Percentiles rank a stretch among this genome's conserved stretches.
These are phyloP conservation scores for Cavia aperea DNA, from an alignment of 2,113 vertebrate species.

Conservation along the genomic window DNA sequence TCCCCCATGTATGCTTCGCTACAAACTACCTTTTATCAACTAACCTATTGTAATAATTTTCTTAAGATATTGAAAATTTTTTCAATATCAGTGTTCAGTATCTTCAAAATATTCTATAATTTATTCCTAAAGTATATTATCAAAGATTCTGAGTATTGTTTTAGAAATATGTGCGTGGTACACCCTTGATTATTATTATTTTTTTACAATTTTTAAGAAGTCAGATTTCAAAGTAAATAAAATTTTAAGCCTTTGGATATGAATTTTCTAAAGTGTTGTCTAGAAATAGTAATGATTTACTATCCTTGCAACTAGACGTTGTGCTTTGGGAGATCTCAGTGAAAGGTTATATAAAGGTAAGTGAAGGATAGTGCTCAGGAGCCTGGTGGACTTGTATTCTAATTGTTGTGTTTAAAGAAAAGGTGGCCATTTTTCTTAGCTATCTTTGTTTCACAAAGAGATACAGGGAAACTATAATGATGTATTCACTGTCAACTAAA, in stretches of 20 bases:
- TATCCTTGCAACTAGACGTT: background rate
- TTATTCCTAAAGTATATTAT: constrained; percentile 20
- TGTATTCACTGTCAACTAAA: background rate
- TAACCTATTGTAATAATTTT: background rate
- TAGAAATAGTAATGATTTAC: background rate
- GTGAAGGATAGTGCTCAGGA: background rate
- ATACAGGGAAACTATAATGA: background rate
- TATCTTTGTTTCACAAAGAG: constrained; percentile 23
- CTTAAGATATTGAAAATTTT: background rate
- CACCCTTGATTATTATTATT: background rate
- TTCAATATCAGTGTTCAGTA: background rate
- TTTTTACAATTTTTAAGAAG: background rate
- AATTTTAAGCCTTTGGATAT: constrained; percentile 8
- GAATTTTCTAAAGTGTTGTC: background rate
- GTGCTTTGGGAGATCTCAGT: constrained; percentile 7
- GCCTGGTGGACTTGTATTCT: background rate
- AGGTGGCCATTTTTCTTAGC: background rate
- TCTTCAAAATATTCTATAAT: constrained; percentile 7
- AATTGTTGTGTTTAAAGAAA: background rate
- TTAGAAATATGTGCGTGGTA: background rate
- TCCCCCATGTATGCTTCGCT: background rate
- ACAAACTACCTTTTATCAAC: background rate
- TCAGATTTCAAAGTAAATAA: background rate
- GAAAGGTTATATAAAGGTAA: background rate
- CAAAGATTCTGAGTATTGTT: background rate